phyloP scores from a whole-genome alignment of 2,888 invertebrate species.

The Helicoverpa assulta region DNA sequence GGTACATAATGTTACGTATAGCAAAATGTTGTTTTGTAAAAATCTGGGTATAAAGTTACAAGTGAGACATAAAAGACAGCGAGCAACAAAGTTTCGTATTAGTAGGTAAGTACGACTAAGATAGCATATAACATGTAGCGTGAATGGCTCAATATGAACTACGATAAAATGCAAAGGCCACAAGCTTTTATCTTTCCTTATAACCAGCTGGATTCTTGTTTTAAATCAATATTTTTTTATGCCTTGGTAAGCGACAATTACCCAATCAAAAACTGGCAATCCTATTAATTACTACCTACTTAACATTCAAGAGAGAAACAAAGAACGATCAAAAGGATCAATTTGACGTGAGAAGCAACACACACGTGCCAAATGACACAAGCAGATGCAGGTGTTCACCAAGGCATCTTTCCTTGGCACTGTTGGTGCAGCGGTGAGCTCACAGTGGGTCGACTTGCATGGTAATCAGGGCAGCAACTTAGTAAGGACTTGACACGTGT shows the following conservation, averaged over 20 bases:
- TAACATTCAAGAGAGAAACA: neutral
- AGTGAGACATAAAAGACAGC: no score
- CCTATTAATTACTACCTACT: neutral
- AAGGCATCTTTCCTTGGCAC: constrained; percentile 40
- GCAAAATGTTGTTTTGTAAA: neutral
- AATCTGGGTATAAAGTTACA: no score
- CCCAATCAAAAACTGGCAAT: no score
- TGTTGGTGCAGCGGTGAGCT: constrained; percentile 36
- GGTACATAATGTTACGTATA: neutral
- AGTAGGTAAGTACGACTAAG: no score
- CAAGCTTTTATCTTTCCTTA: no score
- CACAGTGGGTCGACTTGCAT: constrained; percentile 27
- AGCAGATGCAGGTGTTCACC: constrained; percentile 42
- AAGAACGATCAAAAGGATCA: neutral
- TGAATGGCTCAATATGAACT: no score
- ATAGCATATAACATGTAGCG: no score
- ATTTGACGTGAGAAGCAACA: constrained; percentile 7
- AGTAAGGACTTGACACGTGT: constrained; percentile 36
- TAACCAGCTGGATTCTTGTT: no score
- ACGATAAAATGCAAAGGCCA: no score
- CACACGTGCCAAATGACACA: constrained; percentile 27
- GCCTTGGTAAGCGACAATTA: no score
- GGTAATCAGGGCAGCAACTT: constrained; percentile 31
- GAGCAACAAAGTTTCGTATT: no score
- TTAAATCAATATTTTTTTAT: no score